A percentile compares a stretch with the other conserved stretches of the same genome.
phyloP scores from a whole-genome alignment of 2,797 vertebrate species.

The Dromococcyx pavoninus region DNA sequence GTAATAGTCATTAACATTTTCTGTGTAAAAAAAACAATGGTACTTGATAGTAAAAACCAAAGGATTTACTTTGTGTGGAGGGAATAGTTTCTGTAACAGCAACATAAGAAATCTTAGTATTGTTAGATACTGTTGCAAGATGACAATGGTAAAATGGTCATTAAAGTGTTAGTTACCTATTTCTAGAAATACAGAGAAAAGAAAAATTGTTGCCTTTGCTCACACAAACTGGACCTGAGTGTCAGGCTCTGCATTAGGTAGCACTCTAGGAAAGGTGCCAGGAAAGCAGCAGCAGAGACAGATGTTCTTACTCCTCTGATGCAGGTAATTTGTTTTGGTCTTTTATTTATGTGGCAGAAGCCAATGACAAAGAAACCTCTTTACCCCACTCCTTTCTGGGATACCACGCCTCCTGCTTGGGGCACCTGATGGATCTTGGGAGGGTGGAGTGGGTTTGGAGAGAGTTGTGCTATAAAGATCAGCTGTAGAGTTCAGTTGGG shows the following conservation, averaged over 20 bases:
- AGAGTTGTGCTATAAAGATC: background rate
- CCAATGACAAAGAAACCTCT: background rate
- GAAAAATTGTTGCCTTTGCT: background rate
- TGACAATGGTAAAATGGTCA: background rate
- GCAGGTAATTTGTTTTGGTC: background rate
- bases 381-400: background rate
- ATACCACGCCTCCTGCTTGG: background rate
- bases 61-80: background rate
- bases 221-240: too few species aligned
- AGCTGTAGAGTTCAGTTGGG: too few species aligned
- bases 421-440: background rate
- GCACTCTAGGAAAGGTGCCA: background rate
- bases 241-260: background rate
- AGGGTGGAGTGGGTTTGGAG: background rate
- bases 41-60: background rate
- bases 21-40: background rate
- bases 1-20: background rate
- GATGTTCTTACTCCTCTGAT: background rate
- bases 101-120: background rate
- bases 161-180: background rate
- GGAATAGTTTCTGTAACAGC: background rate
- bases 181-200: background rate
- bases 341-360: background rate
- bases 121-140: background rate
- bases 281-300: background rate